Percentiles rank a stretch among this genome's conserved stretches.
Evolutionary conservation across 2,888 invertebrate genomes (phyloP).

Genomic region (Acanthosepion lycidas): DNA sequence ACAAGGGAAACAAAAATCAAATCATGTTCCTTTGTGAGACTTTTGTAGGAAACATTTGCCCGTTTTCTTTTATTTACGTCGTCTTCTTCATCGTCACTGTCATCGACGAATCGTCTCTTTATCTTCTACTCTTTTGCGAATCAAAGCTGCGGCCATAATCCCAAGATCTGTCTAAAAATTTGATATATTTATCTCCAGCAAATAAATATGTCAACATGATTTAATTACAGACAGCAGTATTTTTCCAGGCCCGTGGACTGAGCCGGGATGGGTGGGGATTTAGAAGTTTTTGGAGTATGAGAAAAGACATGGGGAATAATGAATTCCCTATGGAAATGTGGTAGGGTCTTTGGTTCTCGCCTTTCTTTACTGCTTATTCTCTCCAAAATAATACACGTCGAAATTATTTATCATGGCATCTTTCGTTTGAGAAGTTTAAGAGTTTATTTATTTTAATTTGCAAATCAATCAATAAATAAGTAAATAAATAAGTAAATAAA

Average conservation of each 20-base stretch:
- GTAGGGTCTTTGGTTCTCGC: neutral
- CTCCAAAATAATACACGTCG: neutral
- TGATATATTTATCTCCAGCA: neutral
- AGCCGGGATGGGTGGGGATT: neutral
- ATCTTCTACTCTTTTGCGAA: neutral
- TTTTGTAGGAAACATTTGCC: neutral
- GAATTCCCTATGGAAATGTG: neutral
- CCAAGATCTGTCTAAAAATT: constrained; percentile 17
- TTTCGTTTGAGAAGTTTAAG: neutral
- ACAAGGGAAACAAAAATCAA: neutral
- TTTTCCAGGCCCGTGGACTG: neutral
- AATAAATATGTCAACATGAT: constrained; percentile 33
- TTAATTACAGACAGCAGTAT: neutral
- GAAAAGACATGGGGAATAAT: neutral
- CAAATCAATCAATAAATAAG: neutral
- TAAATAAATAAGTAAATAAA: neutral
- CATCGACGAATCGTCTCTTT: too few species aligned
- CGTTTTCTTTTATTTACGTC: neutral
- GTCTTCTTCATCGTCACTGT: neutral
- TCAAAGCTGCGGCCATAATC: neutral
- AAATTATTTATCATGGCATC: neutral
- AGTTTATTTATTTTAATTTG: neutral
- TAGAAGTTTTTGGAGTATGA: too few species aligned
- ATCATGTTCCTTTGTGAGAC: neutral
- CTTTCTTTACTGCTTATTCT: neutral